Conservation (phyloP, 2,797 vertebrate species). For the Sparus aurata region DNA sequence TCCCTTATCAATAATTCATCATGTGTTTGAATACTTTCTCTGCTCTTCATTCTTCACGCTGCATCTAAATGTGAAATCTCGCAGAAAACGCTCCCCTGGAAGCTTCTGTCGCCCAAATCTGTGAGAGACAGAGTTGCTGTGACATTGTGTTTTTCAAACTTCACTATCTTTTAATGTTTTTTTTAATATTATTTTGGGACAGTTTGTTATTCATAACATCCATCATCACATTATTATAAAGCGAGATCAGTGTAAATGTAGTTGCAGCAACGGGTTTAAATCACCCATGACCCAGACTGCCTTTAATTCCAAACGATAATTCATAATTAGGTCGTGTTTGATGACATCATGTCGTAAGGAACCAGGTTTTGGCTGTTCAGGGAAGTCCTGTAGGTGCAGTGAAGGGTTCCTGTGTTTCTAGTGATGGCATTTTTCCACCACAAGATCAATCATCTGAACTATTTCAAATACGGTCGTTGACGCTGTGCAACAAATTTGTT, state of each 20-base stretch:
- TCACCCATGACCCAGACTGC: neutral
- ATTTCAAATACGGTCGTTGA: too few relatives aligned
- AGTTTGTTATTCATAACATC: neutral
- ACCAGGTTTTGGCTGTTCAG: too few relatives aligned
- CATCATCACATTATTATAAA: too few relatives aligned
- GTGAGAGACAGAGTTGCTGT: neutral
- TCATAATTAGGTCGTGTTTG: too few relatives aligned
- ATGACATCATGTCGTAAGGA: too few relatives aligned
- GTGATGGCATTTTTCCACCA: too few relatives aligned
- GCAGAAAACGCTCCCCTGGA: neutral
- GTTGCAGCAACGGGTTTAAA: neutral
- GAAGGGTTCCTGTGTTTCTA: too few relatives aligned
- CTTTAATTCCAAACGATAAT: too few relatives aligned
- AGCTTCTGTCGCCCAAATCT: neutral
- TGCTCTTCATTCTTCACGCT: conserved; percentile 19
- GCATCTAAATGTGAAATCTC: conserved; percentile 6
- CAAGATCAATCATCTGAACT: too few relatives aligned
- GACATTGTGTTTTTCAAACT: neutral
- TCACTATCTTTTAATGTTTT: neutral
- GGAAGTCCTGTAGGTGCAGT: too few relatives aligned
- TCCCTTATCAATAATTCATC: conserved; percentile 73
- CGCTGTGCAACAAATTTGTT: too few relatives aligned
- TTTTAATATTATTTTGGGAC: neutral
- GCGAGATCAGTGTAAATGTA: neutral
- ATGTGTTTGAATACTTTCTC: conserved; percentile 54